Evolutionary conservation across 2,888 invertebrate genomes (phyloP).

Genomic region (Syritta pipiens): DNA sequence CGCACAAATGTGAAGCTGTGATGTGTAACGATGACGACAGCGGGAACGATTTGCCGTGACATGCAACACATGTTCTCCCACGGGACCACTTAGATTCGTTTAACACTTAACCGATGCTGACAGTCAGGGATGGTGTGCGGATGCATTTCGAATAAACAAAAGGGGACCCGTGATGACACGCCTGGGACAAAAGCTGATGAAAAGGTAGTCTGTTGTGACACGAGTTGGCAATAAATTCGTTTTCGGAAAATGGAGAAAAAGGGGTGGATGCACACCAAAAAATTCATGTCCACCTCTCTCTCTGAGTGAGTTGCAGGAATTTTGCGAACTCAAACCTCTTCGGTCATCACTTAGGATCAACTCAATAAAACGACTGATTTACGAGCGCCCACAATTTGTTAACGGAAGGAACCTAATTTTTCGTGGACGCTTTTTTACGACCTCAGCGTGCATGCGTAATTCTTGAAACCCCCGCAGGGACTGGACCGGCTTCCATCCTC

Average conservation of each 20-base stretch:
- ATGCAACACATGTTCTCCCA: slow-evolving; percentile 64
- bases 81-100: slow-evolving; percentile 58
- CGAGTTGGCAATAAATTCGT: slow-evolving; percentile 60
- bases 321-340: neutral
- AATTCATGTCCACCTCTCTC: slow-evolving; percentile 4
- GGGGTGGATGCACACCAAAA: too few species aligned
- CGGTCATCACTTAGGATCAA: slow-evolving; percentile 48
- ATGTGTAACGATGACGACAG: slow-evolving; percentile 32
- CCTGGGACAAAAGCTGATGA: slow-evolving; percentile 7
- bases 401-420: neutral
- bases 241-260: too few species aligned
- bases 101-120: slow-evolving; percentile 56
- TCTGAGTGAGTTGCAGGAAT: slow-evolving; percentile 6
- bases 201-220: slow-evolving; percentile 50
- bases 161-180: slow-evolving; percentile 42
- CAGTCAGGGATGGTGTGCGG: slow-evolving; percentile 28
- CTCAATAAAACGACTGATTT: slow-evolving; percentile 63
- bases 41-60: slow-evolving; percentile 32
- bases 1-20: slow-evolving; percentile 40
- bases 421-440: slow-evolving; percentile 55
- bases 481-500: neutral
- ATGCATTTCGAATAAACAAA: slow-evolving; percentile 61
- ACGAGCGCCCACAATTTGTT: slow-evolving; percentile 44
- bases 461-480: slow-evolving; percentile 58
- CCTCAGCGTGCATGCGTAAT: slow-evolving; percentile 61